Evolutionary conservation across 2,797 vertebrate genomes (phyloP).

Genomic region (Syngnathus rostellatus): DNA sequence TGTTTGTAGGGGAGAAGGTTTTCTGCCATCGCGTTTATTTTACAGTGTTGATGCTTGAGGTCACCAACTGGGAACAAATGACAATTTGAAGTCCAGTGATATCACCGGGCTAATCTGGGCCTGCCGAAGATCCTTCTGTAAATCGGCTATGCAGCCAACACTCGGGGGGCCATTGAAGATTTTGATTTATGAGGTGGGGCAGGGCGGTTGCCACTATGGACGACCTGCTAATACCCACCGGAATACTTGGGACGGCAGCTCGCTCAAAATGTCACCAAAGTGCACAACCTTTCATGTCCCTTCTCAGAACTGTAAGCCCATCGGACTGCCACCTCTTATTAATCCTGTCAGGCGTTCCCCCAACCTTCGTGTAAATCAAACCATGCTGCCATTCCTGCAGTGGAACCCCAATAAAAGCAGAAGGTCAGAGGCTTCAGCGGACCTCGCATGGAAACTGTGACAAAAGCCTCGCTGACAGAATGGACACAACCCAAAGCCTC

Average conservation of each 20-base stretch:
- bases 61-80: conserved; percentile 35
- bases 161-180: conserved; percentile 50
- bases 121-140: conserved; percentile 48
- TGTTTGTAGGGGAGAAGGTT: conserved; percentile 21
- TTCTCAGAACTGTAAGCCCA: conserved; percentile 63
- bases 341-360: conserved; percentile 12
- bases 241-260: conserved; percentile 42
- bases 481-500: conserved; percentile 33
- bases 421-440: conserved; percentile 49
- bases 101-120: conserved; percentile 38
- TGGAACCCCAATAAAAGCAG: conserved; percentile 38
- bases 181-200: conserved; percentile 53
- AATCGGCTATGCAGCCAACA: conserved; percentile 47
- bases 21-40: conserved; percentile 18
- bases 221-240: conserved; percentile 53
- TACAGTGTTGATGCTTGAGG: conserved; percentile 14
- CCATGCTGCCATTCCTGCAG: conserved; percentile 25
- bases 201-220: conserved; percentile 23
- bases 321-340: conserved; percentile 38
- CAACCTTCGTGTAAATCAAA: conserved; percentile 57
- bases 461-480: conserved; percentile 46
- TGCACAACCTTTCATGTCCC: conserved; percentile 57
- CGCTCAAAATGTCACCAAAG: conserved; percentile 58
- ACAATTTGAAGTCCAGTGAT: conserved; percentile 24
- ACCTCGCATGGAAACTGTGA: conserved; percentile 8